Conservation (phyloP, 2,797 vertebrate species). For the Gobio occitaniae region DNA sequence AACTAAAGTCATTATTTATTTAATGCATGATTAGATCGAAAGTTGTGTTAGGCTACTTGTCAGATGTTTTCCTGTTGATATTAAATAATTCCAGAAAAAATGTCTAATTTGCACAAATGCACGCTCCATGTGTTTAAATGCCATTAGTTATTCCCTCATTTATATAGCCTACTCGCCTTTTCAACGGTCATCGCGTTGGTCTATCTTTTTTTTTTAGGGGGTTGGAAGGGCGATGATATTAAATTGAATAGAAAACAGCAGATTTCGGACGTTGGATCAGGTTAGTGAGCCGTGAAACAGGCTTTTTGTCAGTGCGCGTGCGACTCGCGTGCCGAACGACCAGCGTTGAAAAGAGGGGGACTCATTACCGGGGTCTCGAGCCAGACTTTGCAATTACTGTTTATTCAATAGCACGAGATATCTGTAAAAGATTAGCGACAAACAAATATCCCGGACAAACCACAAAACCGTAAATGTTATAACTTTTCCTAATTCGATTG, state of each 20-base stretch:
- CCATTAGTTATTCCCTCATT: conserved; percentile 42
- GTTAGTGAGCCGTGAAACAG: conserved; percentile 75
- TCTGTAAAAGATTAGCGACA: conserved; percentile 43
- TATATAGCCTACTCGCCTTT: conserved; percentile 29
- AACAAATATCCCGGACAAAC: not conserved
- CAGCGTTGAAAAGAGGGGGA: conserved; percentile 60
- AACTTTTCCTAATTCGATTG: not conserved
- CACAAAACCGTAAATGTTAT: not conserved
- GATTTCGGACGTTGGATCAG: conserved; percentile 75
- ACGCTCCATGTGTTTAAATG: conserved; percentile 15
- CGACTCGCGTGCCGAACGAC: conserved; percentile 79
- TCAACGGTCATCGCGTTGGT: conserved; percentile 56
- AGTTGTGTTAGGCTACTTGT: not conserved
- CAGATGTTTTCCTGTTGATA: not conserved
- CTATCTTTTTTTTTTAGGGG: conserved; percentile 29
- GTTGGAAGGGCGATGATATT: conserved; percentile 47
- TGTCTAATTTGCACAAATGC: not conserved
- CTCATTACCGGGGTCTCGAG: conserved; percentile 55
- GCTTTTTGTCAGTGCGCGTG: conserved; percentile 83
- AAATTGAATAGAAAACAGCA: conserved; percentile 66
- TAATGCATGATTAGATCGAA: not conserved
- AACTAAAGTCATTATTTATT: not conserved
- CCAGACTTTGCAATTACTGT: conserved; percentile 52
- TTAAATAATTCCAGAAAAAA: not conserved
- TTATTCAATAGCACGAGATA: conserved; percentile 47